Conservation (phyloP, 2,797 vertebrate genomes). For the Sebastiscus albofasciatus region DNA sequence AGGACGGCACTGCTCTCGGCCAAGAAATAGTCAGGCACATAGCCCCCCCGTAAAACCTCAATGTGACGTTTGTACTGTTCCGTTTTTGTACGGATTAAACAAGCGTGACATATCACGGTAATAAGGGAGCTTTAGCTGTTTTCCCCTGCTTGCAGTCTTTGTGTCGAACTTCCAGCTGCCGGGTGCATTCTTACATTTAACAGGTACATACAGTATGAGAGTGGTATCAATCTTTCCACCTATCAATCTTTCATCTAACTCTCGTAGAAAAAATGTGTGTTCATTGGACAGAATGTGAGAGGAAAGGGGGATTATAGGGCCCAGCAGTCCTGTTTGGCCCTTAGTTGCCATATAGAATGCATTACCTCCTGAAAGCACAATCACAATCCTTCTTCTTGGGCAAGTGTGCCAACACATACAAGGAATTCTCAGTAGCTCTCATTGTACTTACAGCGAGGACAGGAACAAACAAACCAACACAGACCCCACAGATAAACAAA, state of each 20-base stretch:
- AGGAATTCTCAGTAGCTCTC: neutral
- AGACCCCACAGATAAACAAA: neutral
- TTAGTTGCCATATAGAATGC: neutral
- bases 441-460: neutral
- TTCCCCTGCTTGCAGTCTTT: neutral
- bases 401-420: neutral
- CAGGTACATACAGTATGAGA: neutral
- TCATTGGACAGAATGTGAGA: neutral
- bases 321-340: neutral
- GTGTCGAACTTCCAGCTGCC: neutral
- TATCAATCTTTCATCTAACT: neutral
- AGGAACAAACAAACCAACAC: constrained; percentile 22
- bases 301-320: neutral
- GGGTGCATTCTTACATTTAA: neutral
- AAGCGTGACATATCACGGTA: neutral
- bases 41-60: neutral
- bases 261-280: neutral
- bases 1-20: neutral
- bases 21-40: neutral
- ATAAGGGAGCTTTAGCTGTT: neutral
- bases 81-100: neutral
- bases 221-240: neutral
- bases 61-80: neutral
- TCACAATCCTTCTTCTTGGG: neutral
- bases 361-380: neutral